These are phyloP conservation scores for Chaetodon auriga DNA, from an alignment of 2,113 vertebrate species.

Conservation along the genomic window DNA sequence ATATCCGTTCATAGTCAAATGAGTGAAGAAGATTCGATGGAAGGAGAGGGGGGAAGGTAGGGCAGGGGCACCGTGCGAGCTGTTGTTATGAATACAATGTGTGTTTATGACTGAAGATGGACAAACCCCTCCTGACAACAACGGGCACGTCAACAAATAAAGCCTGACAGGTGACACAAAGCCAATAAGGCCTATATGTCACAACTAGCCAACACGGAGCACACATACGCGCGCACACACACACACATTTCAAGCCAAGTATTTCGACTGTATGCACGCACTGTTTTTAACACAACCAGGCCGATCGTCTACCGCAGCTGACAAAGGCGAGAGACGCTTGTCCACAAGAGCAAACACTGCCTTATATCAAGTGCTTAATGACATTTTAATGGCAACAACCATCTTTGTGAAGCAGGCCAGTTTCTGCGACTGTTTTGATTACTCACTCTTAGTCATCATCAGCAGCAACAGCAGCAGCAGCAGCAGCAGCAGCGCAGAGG, in stretches of 20 bases:
- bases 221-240: background rate
- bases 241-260: background rate
- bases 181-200: conserved; percentile 33
- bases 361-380: conserved; percentile 60
- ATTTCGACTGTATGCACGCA: background rate
- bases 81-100: conserved; percentile 65
- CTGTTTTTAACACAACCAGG: conserved; percentile 48
- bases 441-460: conserved; percentile 75
- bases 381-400: conserved; percentile 64
- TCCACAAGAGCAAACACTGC: conserved; percentile 44
- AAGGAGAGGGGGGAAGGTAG: background rate
- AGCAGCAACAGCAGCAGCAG: conserved; percentile 48
- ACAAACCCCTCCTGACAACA: conserved; percentile 60
- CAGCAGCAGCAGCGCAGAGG: conserved; percentile 34
- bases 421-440: conserved; percentile 75
- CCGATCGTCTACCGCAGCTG: conserved; percentile 11
- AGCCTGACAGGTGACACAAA: conserved; percentile 64
- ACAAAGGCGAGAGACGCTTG: conserved; percentile 3
- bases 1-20: background rate
- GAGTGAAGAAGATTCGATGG: background rate
- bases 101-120: conserved; percentile 60
- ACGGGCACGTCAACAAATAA: conserved; percentile 45
- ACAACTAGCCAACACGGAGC: background rate
- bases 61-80: conserved; percentile 16
- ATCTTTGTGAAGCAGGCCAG: conserved; percentile 51